phyloP scores from a whole-genome alignment of 2,797 vertebrate genomes.

The Enteromius afrohamiltoni region DNA sequence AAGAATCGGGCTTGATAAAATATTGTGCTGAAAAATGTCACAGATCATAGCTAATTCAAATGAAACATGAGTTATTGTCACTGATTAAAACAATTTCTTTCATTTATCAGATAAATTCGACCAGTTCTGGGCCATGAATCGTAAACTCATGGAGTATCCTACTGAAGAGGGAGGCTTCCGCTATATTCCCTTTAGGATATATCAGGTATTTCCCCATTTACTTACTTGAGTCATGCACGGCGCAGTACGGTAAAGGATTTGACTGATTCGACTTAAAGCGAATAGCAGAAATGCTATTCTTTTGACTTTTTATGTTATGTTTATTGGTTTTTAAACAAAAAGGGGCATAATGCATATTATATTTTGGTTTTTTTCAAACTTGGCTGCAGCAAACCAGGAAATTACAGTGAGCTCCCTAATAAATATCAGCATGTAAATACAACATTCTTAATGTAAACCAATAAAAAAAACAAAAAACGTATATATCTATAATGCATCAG shows the following conservation, averaged over 20 bases:
- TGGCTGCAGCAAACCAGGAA: not conserved
- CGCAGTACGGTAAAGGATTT: not conserved
- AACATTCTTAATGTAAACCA: too few relatives aligned
- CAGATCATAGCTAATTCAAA: not conserved
- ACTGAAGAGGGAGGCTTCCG: slow-evolving; percentile 95
- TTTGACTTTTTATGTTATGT: not conserved
- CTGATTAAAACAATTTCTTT: not conserved
- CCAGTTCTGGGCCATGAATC: slow-evolving; percentile 99
- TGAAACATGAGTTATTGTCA: not conserved
- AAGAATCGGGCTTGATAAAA: not conserved
- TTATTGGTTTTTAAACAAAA: not conserved
- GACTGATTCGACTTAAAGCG: not conserved
- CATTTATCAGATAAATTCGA: slow-evolving; percentile 93
- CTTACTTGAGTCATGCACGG: not conserved
- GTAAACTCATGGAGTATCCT: slow-evolving; percentile 97
- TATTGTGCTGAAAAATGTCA: not conserved
- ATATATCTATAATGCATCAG: too few relatives aligned
- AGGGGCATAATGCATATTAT: too few relatives aligned
- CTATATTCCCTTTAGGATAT: slow-evolving; percentile 98
- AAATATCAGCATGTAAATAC: too few relatives aligned
- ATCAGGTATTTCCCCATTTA: slow-evolving; percentile 80
- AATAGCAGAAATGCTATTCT: not conserved
- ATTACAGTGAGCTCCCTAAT: not conserved
- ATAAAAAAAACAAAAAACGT: too few relatives aligned
- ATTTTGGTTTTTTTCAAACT: not conserved